Evolutionary conservation across 2,113 vertebrate species (phyloP), one percentile per base, ranked within the genome.

Genomic region (Campylomormyrus numenius): DNA sequence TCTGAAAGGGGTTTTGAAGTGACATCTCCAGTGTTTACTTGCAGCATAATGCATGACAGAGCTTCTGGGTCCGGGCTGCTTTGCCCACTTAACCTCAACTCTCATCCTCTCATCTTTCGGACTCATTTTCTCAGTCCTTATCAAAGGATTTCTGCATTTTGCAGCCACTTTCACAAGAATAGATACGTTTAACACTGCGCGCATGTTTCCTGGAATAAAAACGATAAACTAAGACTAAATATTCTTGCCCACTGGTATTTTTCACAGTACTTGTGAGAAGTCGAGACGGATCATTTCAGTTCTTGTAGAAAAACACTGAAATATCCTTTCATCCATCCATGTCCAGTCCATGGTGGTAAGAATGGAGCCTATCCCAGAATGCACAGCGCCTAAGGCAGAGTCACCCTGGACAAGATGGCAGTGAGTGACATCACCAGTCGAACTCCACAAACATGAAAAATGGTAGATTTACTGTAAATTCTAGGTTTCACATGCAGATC

Each of bases 11-110:
- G 8, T n/a, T 42, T 39, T 46, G 53, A 88, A 88, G 45, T 88
- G 87, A 88, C 87, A 46, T 62, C 52, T 46, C 39, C 87, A 19
- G n/a, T 53, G 85, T 87, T 87, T 87, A 52, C 88, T 56, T 42
- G 17, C 50, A 56, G 15, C 48, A 45, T 83, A 83, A 89, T 45
- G 87, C 52, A 62, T 62, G 62, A 66, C 31, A 7, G 56, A 39
- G 31, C 24, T 52, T 56, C 45, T 58, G 52, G 19, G 87, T 42
- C 48, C n/a, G 9, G 8, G 2, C 11, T 24, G 50, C 48, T 39
- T 80, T 11, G 19, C 88, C 48, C 49, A 53, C 46, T 89, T 39
- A 83, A 83, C 70, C 70, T 83, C 70, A 31, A 13, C 13, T n/a
- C 11, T 74, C 48, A 77, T 21, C 62, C 3, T 52, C 50, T 15